Evolutionary conservation across 2,113 vertebrate species (phyloP).

Genomic region (Passer domesticus): DNA sequence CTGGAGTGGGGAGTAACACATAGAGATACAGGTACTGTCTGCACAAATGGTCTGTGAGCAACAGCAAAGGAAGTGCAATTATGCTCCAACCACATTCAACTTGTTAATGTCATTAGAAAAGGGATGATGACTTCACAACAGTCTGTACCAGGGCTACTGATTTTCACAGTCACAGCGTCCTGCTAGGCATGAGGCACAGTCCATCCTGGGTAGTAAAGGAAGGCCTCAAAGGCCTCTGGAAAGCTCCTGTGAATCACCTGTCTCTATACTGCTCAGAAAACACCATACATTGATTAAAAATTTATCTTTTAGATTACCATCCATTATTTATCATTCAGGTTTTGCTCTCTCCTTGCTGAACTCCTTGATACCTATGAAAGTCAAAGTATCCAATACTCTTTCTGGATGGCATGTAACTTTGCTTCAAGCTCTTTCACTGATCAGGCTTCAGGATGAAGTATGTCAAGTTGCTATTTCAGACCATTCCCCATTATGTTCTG

Average conservation of each 20-base stretch:
- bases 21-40: not conserved
- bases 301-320: not conserved
- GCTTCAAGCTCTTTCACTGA: not conserved
- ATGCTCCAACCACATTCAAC: not conserved
- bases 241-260: not conserved
- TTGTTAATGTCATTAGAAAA: not conserved
- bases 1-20: not conserved
- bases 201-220: not conserved
- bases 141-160: not conserved
- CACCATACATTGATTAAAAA: not conserved
- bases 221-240: not conserved
- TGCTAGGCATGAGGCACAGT: not conserved
- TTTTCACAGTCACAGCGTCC: not conserved
- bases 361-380: not conserved
- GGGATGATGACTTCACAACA: not conserved
- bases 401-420: not conserved
- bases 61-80: not conserved
- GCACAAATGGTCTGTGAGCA: not conserved
- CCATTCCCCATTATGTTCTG: not conserved
- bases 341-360: not conserved
- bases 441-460: not conserved
- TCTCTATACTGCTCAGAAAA: not conserved
- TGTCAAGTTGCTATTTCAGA: not conserved
- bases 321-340: not conserved
- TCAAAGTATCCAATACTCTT: not conserved